These are phyloP conservation scores for Rana temporaria DNA, from an alignment of 2,113 vertebrate genomes.

Conservation along the genomic window DNA sequence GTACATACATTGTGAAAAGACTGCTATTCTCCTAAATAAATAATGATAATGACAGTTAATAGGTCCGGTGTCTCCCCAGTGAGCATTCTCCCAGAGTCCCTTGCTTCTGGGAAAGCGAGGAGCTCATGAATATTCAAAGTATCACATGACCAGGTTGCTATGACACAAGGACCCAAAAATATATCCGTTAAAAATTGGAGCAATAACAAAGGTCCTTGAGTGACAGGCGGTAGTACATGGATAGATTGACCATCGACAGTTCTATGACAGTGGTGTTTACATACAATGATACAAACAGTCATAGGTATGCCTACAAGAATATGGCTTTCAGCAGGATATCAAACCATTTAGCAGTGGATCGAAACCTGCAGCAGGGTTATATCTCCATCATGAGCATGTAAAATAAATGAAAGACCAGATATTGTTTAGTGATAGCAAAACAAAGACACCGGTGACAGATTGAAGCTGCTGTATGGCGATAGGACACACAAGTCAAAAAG, in stretches of 20 bases:
- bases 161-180: constrained; percentile 57
- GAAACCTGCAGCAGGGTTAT: not conserved
- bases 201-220: constrained; percentile 52
- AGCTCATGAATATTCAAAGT: constrained; percentile 53
- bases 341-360: not conserved
- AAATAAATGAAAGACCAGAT: not conserved
- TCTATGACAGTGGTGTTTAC: not conserved
- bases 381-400: not conserved
- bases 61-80: constrained; percentile 40
- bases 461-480: not conserved
- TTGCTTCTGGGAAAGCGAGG: constrained; percentile 28
- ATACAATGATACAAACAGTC: not conserved
- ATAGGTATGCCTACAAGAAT: not conserved
- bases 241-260: constrained; percentile 5
- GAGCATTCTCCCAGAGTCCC: constrained; percentile 48
- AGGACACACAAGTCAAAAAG: constrained; percentile 31
- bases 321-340: not conserved
- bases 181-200: constrained; percentile 53
- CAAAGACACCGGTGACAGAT: not conserved
- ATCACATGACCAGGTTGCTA: constrained; percentile 55
- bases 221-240: constrained; percentile 40
- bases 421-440: constrained; percentile 10
- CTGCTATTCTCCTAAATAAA: constrained; percentile 47
- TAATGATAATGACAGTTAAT: constrained; percentile 55
- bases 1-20: constrained; percentile 37